These are phyloP conservation scores for Lasioglossum leucozonium DNA, from an alignment of 2,888 invertebrate genomes.

Conservation along the genomic window DNA sequence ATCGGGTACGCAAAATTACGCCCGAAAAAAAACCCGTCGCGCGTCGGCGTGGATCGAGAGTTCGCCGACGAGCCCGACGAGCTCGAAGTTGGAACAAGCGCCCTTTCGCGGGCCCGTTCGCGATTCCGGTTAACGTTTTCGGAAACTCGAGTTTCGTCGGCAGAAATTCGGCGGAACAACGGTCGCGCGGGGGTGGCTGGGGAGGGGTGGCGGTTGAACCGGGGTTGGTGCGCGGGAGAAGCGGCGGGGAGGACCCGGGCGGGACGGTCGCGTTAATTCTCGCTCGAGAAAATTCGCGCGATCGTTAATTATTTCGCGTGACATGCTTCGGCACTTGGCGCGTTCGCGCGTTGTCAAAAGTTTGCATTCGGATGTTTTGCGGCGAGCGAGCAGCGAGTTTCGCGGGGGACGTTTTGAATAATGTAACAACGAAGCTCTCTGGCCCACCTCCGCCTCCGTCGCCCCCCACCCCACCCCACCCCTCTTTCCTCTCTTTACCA, in stretches of 20 bases:
- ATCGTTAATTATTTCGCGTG: slow-evolving; percentile 83
- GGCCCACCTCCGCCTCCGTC: not conserved
- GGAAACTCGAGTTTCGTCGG: slow-evolving; percentile 28
- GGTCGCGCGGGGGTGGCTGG: not conserved
- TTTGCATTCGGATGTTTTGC: slow-evolving; percentile 80
- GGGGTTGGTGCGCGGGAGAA: not conserved
- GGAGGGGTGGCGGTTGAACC: not conserved
- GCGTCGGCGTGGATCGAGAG: not conserved
- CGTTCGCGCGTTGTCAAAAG: slow-evolving; percentile 79
- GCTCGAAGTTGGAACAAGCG: slow-evolving; percentile 12
- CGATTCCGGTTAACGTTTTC: slow-evolving; percentile 26
- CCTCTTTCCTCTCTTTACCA: slow-evolving; percentile 72
- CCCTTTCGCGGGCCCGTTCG: slow-evolving; percentile 7
- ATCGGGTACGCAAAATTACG: not conserved
- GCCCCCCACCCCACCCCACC: slow-evolving; percentile 19
- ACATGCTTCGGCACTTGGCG: slow-evolving; percentile 77
- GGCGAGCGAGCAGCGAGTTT: slow-evolving; percentile 76
- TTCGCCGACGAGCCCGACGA: not conserved
- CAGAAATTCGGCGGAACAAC: slow-evolving; percentile 20
- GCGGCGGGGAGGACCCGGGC: not conserved
- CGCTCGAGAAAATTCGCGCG: slow-evolving; percentile 75
- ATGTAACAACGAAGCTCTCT: slow-evolving; percentile 80
- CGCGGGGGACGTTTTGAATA: slow-evolving; percentile 82
- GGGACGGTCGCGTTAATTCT: slow-evolving; percentile 61
- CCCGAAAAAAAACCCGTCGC: not conserved